Percentiles rank a stretch among this genome's conserved stretches.
These are phyloP conservation scores for Megaleporinus macrocephalus DNA, from an alignment of 2,113 vertebrate genomes.

Conservation along the genomic window DNA sequence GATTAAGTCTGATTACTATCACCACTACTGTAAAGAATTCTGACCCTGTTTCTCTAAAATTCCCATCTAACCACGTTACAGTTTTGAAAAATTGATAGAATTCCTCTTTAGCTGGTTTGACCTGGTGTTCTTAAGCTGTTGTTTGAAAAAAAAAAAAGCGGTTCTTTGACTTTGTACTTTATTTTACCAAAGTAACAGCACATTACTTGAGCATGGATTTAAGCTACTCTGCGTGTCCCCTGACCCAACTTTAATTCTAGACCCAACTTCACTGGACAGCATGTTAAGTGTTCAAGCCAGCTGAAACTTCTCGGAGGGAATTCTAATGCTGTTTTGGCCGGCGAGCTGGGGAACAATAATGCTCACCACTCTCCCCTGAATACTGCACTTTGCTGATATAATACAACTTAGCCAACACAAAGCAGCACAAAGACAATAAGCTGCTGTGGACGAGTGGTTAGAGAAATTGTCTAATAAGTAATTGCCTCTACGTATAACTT, in stretches of 20 bases:
- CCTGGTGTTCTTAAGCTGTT: too few relatives aligned
- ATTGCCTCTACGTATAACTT: background rate
- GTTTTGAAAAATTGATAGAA: too few relatives aligned
- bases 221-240: background rate
- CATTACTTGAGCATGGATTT: too few relatives aligned
- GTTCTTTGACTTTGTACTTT: too few relatives aligned
- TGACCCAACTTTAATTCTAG: background rate
- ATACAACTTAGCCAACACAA: background rate
- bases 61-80: too few relatives aligned
- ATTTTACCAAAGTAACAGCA: too few relatives aligned
- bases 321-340: background rate
- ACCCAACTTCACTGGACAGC: background rate
- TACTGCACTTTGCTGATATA: constrained; percentile 18
- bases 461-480: constrained; percentile 18
- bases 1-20: too few relatives aligned
- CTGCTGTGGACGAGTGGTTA: constrained; percentile 24
- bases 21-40: too few relatives aligned
- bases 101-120: too few relatives aligned
- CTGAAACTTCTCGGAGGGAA: constrained; percentile 1
- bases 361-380: background rate
- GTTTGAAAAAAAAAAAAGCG: too few relatives aligned
- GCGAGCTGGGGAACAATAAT: background rate
- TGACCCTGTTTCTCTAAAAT: too few relatives aligned
- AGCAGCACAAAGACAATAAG: constrained; percentile 22
- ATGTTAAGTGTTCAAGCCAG: background rate